Base-by-base conservation (phyloP, 1,140 invertebrate species). In the Cylas formicarius region DNA sequence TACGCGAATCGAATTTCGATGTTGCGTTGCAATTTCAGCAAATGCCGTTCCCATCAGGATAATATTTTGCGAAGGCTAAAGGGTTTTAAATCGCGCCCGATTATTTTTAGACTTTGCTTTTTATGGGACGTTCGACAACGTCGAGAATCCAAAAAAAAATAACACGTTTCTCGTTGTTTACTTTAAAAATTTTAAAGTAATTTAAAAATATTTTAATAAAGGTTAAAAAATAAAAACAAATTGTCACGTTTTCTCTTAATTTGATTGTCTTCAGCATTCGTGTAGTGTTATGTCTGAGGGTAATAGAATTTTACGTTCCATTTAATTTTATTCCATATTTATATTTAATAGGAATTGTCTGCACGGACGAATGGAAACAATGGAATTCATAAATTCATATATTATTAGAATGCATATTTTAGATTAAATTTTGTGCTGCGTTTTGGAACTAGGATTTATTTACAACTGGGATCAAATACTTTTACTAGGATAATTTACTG, bases 271-370 rank as follows among this genome's bases (percentile, higher is more conserved):
- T 43, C 28, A 21, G 34, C 18, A 17, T 23, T 32, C 32, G 34
- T 43, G 31, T 43, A 33, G 32, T 43, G 34, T 34, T 44, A 44
- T 34, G 41, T 44, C 34, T 33, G 21, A n/a, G n/a, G n/a, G n/a
- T n/a, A n/a, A n/a, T n/a, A n/a, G n/a, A n/a, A n/a, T n/a, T n/a
- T n/a, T n/a, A n/a, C n/a, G n/a, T n/a, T n/a, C n/a, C n/a, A n/a
- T n/a, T n/a, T n/a, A n/a, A 34, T 33, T 28, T 18, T 18, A 26
- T 44, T 35, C 31, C 17, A 29, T 42, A 42, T 33, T 33, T 42
- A 42, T 42, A 33, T 42, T n/a, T n/a, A n/a, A n/a, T n/a, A n/a
- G n/a, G n/a, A n/a, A 42, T 42, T 23, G 39, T 19, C 31, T 20
- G 41, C 29, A 10, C 31, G 2, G 10, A 2, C 14, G 10, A 10